phyloP scores from a whole-genome alignment of 2,888 invertebrate species.

The Tetragonisca angustula region DNA sequence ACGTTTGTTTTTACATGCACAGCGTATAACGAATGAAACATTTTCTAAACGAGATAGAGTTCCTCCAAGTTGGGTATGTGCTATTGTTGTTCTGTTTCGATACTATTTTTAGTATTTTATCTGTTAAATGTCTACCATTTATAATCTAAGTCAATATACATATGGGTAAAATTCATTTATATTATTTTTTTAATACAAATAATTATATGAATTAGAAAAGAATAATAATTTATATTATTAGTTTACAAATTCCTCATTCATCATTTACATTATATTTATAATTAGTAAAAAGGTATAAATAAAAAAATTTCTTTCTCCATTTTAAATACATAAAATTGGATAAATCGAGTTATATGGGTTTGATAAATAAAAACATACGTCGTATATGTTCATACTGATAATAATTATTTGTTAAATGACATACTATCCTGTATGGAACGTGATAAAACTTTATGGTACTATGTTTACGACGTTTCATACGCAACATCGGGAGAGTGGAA shows the following conservation, averaged over 20 bases:
- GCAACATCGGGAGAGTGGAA: constrained; percentile 60
- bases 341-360: constrained; percentile 30
- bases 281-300: constrained; percentile 50
- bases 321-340: constrained; percentile 37
- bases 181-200: constrained; percentile 8
- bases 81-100: constrained; percentile 79
- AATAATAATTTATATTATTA: constrained; percentile 12
- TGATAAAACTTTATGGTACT: constrained; percentile 82
- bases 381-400: constrained; percentile 44
- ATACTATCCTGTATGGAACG: constrained; percentile 82
- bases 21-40: constrained; percentile 86
- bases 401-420: constrained; percentile 59
- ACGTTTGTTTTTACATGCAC: constrained; percentile 88
- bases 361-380: constrained; percentile 58
- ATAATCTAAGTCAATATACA: constrained; percentile 22
- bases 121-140: background rate
- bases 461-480: constrained; percentile 72
- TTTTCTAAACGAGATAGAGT: constrained; percentile 78
- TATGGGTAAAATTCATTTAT: background rate
- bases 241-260: constrained; percentile 27
- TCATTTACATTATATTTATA: constrained; percentile 36
- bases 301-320: constrained; percentile 19
- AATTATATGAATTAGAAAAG: constrained; percentile 28
- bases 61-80: constrained; percentile 80
- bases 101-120: constrained; percentile 75